These are phyloP conservation scores for Ctena decussata DNA, from an alignment of 2,888 invertebrate species.

Conservation along the genomic window DNA sequence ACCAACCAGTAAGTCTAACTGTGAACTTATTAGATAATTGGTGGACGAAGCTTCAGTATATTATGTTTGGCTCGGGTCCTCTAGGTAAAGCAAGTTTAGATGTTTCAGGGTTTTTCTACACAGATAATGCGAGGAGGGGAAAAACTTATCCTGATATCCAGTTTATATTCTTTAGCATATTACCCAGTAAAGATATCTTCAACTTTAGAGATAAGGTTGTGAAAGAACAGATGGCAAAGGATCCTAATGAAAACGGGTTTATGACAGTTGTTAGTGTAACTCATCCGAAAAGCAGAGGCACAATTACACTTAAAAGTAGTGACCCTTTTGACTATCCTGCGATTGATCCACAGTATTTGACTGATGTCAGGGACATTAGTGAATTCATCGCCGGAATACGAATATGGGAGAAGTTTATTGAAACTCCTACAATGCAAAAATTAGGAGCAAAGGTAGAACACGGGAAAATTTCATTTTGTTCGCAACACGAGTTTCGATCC, in stretches of 20 bases:
- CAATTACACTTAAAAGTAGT: conserved; percentile 91
- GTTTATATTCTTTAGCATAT: conserved; percentile 13
- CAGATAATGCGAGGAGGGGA: neutral
- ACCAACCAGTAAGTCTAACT: neutral
- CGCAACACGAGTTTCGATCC: neutral
- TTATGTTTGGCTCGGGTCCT: conserved; percentile 19
- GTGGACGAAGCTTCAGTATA: conserved; percentile 7
- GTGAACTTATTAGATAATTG: neutral
- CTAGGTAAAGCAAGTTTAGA: neutral
- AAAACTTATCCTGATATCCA: conserved; percentile 27
- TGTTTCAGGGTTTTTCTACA: neutral
- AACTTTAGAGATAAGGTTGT: neutral
- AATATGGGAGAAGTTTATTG: neutral
- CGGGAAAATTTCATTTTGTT: neutral
- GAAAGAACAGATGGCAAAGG: neutral
- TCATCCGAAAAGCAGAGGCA: conserved; percentile 92
- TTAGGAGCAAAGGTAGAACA: neutral
- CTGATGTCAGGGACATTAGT: conserved; percentile 79
- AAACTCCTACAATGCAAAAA: neutral
- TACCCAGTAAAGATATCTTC: neutral
- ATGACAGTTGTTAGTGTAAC: conserved; percentile 19
- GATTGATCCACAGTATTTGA: conserved; percentile 96
- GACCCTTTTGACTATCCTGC: conserved; percentile 93
- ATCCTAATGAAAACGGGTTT: conserved; percentile 77
- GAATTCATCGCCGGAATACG: conserved; percentile 22